A percentile compares a stretch with the other conserved stretches of the same genome.
Conservation (phyloP, 2,797 vertebrate species). For the Chelonia mydas region DNA sequence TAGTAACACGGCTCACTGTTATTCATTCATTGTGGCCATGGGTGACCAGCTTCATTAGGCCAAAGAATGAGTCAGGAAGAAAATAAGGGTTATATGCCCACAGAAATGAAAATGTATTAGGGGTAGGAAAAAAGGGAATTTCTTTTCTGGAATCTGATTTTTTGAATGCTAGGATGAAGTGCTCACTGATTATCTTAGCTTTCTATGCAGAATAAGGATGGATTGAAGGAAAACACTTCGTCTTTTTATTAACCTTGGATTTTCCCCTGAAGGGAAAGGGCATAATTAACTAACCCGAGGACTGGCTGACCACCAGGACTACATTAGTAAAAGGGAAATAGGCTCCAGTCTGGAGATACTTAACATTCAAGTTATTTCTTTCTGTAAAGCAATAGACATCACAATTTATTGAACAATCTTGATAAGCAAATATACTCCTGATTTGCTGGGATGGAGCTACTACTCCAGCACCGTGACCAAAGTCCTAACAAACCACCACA, state of each 20-base stretch:
- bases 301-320: neutral
- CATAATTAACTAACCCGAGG: neutral
- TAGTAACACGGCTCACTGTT: neutral
- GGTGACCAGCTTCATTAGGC: neutral
- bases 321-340: neutral
- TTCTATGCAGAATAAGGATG: neutral
- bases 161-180: neutral
- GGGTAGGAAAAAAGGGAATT: neutral
- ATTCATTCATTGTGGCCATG: neutral
- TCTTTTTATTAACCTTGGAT: neutral
- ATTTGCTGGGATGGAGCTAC: neutral
- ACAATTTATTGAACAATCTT: neutral
- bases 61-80: neutral
- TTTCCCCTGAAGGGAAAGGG: neutral
- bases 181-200: neutral
- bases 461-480: neutral
- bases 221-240: neutral
- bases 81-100: neutral
- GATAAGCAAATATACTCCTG: fast-evolving
- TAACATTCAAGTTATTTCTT: neutral
- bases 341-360: neutral
- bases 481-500: neutral
- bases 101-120: neutral
- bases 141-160: neutral
- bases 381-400: neutral